phyloP scores from a whole-genome alignment of 2,797 vertebrate genomes.

The Tragelaphus eurycerus region DNA sequence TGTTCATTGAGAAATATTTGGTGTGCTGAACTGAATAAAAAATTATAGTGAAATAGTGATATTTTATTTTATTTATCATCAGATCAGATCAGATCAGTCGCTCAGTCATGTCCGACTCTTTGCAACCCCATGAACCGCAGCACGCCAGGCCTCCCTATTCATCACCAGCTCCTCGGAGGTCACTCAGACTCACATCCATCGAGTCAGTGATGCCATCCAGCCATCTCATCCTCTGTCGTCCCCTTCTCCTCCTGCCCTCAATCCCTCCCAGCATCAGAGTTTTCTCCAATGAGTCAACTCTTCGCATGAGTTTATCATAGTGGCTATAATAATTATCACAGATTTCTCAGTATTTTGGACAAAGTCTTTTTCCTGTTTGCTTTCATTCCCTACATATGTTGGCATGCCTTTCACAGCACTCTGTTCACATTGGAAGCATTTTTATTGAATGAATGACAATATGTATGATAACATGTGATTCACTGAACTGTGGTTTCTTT shows the following conservation, averaged over 20 bases:
- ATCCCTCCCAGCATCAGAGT: too few species aligned
- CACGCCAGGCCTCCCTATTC: too few species aligned
- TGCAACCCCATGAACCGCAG: too few species aligned
- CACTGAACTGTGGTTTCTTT: background rate
- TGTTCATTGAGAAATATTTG: background rate
- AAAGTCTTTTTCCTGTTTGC: background rate
- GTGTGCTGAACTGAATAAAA: background rate
- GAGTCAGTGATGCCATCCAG: too few species aligned
- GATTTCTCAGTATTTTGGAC: background rate
- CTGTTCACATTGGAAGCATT: background rate
- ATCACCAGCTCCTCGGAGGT: too few species aligned
- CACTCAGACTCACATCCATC: too few species aligned
- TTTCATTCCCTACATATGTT: background rate
- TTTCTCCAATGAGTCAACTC: too few species aligned
- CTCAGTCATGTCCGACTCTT: too few species aligned
- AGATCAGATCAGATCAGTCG: too few species aligned
- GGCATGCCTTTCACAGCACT: background rate
- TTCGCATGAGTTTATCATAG: background rate
- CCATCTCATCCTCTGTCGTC: too few species aligned
- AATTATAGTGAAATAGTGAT: background rate
- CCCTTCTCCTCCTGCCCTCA: too few species aligned
- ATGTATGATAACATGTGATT: background rate
- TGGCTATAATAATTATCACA: background rate
- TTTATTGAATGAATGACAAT: background rate
- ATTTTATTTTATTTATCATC: too few species aligned